These are phyloP conservation scores for mouse (Mus musculus) DNA, from an alignment of 2,113 vertebrate species.

Conservation along the genomic window DNA sequence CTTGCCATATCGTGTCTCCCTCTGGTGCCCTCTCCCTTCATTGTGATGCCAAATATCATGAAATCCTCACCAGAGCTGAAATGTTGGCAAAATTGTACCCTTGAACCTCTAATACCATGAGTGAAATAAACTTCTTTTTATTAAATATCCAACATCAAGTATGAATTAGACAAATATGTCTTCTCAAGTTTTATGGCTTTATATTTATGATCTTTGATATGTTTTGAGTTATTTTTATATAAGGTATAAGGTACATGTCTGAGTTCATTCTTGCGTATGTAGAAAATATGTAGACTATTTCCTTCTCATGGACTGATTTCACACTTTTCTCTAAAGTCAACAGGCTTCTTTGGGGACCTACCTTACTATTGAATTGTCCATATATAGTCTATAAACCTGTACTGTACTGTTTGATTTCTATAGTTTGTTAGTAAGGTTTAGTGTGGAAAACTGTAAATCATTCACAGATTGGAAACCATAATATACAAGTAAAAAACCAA, in stretches of 20 bases:
- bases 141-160: background rate
- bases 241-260: background rate
- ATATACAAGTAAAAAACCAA: background rate
- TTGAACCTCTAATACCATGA: background rate
- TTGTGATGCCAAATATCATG: background rate
- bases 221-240: background rate
- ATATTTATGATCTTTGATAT: background rate
- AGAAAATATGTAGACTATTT: background rate
- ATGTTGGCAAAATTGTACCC: background rate
- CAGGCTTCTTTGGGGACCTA: background rate
- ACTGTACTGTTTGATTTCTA: background rate
- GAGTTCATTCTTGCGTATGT: background rate
- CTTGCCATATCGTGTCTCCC: background rate
- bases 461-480: background rate
- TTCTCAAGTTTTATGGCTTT: background rate
- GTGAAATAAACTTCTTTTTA: background rate
- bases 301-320: background rate
- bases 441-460: background rate
- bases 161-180: background rate
- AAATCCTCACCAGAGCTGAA: background rate
- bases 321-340: background rate
- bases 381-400: background rate
- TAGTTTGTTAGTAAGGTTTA: background rate
- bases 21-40: background rate
- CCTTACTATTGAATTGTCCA: background rate